Conservation (phyloP, 2,113 vertebrate species). For the Pseudorasbora parva region DNA sequence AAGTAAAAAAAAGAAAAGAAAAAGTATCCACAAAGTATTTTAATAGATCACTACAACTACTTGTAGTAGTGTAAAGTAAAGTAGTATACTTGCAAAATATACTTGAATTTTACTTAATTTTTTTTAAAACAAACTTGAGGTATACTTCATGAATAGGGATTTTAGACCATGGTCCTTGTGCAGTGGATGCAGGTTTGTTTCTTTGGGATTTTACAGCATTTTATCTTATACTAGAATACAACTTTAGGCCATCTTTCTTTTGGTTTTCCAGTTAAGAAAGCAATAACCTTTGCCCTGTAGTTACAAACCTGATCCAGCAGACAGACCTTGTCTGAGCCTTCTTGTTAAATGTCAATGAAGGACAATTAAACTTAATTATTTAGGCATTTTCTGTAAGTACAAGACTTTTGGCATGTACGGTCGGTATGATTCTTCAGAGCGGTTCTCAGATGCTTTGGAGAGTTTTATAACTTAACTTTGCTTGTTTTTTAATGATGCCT, state of each 20-base stretch:
- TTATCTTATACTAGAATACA: neutral
- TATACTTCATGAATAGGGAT: no score
- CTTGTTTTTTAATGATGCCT: neutral
- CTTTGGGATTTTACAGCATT: neutral
- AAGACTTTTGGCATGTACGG: no score
- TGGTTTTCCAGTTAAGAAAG: neutral
- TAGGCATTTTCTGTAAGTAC: neutral
- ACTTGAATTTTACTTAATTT: no score
- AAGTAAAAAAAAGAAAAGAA: no score
- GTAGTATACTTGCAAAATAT: no score
- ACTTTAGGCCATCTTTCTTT: neutral
- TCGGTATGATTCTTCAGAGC: neutral
- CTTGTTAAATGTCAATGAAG: neutral
- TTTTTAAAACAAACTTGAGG: no score
- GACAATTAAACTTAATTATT: neutral
- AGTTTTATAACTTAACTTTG: neutral
- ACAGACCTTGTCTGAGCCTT: neutral
- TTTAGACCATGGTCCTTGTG: no score
- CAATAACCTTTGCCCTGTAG: neutral
- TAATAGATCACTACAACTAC: no score
- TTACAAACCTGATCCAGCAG: neutral
- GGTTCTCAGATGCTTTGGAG: neutral
- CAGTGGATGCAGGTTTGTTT: neutral
- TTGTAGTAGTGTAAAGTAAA: no score
- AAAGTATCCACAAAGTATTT: no score